Conservation (phyloP, 2,888 invertebrate genomes). For the Eulithis testata region DNA sequence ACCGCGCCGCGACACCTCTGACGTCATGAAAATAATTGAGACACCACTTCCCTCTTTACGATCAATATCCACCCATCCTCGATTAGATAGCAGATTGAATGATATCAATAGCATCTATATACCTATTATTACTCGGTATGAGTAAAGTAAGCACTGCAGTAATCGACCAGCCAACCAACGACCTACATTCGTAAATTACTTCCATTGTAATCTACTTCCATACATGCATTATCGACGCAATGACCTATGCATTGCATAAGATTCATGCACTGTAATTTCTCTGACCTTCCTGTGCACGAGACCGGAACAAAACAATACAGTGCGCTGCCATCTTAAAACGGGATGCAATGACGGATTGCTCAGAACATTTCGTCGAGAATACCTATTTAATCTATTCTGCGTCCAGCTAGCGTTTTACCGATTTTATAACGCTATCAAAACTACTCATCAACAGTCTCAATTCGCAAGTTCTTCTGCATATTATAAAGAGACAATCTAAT, state of each 20-base stretch:
- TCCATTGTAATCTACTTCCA: conserved; percentile 28
- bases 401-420: too few relatives aligned
- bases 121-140: background rate
- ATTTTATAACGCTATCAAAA: too few relatives aligned
- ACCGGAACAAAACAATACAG: conserved; percentile 34
- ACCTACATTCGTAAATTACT: conserved; percentile 22
- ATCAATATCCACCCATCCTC: conserved; percentile 17
- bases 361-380: too few relatives aligned
- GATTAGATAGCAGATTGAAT: conserved; percentile 17
- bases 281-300: conserved; percentile 30
- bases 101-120: background rate
- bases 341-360: conserved; percentile 3
- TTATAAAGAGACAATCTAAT: too few relatives aligned
- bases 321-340: conserved; percentile 20
- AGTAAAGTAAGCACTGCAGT: conserved; percentile 3
- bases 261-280: conserved; percentile 28
- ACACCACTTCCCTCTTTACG: conserved; percentile 3
- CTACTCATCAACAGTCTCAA: too few relatives aligned
- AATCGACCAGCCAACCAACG: conserved; percentile 14
- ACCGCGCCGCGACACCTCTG: background rate
- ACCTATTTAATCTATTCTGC: too few relatives aligned
- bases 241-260: conserved; percentile 32
- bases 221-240: conserved; percentile 31
- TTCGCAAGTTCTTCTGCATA: too few relatives aligned
- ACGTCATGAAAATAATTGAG: conserved; percentile 2